phyloP scores from a whole-genome alignment of 2,797 vertebrate species.

The Bovichtus variegatus region DNA sequence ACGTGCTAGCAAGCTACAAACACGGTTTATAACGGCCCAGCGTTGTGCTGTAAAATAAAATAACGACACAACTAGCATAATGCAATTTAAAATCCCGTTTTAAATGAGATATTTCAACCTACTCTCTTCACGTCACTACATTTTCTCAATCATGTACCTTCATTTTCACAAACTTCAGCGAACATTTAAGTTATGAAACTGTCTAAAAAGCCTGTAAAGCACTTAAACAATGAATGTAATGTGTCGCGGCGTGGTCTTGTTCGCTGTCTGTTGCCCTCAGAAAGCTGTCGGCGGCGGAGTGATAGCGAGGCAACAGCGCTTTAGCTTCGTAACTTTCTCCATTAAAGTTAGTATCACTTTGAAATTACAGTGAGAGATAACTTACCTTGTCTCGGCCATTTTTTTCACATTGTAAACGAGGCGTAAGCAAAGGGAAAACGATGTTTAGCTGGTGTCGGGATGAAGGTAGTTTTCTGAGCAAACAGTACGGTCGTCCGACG shows the following conservation, averaged over 20 bases:
- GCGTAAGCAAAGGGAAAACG: slow-evolving; percentile 8
- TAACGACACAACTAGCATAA: background rate
- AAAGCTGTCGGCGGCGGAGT: slow-evolving; percentile 5
- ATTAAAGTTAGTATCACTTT: background rate
- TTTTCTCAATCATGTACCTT: background rate
- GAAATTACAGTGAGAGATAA: background rate
- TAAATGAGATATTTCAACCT: background rate
- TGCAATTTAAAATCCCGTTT: background rate
- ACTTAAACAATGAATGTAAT: background rate
- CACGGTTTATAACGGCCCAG: background rate
- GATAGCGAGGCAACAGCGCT: slow-evolving; percentile 2
- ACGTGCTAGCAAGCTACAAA: background rate
- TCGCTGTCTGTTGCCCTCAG: background rate
- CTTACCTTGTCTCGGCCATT: slow-evolving; percentile 85
- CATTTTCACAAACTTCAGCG: background rate
- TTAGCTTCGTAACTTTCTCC: slow-evolving; percentile 46
- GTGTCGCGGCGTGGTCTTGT: slow-evolving; percentile 9
- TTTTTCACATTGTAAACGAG: slow-evolving; percentile 82
- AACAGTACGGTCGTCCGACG: slow-evolving; percentile 34
- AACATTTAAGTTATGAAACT: background rate
- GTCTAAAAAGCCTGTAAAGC: background rate
- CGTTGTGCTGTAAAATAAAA: background rate
- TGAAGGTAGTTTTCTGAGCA: slow-evolving; percentile 7
- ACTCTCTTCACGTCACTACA: background rate
- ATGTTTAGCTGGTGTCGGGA: background rate